phyloP scores from a whole-genome alignment of 2,888 invertebrate genomes.

The Idaea biselata region DNA sequence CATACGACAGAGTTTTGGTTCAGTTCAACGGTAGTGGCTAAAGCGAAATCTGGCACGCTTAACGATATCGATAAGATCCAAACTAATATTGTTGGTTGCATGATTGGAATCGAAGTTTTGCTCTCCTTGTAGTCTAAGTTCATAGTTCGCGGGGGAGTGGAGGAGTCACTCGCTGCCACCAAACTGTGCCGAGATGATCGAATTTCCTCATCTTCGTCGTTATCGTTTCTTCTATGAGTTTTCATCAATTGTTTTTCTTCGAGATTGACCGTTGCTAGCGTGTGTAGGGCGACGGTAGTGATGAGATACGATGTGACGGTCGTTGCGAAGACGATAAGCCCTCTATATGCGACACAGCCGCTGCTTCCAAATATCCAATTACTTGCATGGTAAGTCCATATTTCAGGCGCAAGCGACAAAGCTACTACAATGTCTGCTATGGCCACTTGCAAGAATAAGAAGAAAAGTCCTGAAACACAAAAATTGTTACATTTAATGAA shows the following conservation, averaged over 20 bases:
- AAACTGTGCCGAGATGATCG: conserved; percentile 72
- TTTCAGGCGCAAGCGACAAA: conserved; percentile 70
- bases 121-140: conserved; percentile 77
- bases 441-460: conserved; percentile 77
- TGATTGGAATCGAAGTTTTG: conserved; percentile 67
- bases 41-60: conserved; percentile 80
- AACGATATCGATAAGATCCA: conserved; percentile 81
- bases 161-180: conserved; percentile 70
- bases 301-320: conserved; percentile 80
- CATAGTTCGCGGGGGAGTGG: conserved; percentile 74
- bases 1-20: conserved; percentile 65
- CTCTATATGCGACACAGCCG: conserved; percentile 77
- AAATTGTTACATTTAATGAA: not conserved
- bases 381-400: conserved; percentile 72
- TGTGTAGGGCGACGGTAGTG: conserved; percentile 79
- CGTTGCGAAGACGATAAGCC: conserved; percentile 77
- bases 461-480: conserved; percentile 64
- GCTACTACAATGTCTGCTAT: conserved; percentile 73
- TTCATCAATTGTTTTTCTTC: conserved; percentile 62
- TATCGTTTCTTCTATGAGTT: conserved; percentile 51
- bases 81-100: conserved; percentile 77
- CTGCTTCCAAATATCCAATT: conserved; percentile 75
- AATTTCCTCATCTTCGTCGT: conserved; percentile 67
- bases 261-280: conserved; percentile 77
- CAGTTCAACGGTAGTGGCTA: conserved; percentile 70